Evolutionary conservation across 2,797 vertebrate genomes (phyloP).

Genomic region (Hybognathus amarus): DNA sequence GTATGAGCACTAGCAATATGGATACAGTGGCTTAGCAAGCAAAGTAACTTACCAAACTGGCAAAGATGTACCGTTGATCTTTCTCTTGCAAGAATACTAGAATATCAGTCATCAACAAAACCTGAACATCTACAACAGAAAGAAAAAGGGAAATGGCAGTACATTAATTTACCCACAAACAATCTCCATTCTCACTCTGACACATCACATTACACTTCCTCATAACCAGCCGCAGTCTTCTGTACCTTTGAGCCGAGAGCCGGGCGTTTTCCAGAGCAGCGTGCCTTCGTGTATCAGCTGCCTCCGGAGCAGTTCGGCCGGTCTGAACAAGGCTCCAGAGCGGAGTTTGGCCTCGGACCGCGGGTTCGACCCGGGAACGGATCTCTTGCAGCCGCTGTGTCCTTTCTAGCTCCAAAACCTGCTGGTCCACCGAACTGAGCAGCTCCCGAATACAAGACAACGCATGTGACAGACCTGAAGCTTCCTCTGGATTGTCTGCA

Average conservation of each 20-base stretch:
- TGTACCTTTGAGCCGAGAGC: conserved; percentile 88
- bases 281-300: conserved; percentile 87
- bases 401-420: conserved; percentile 86
- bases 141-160: conserved; percentile 57
- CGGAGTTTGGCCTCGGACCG: conserved; percentile 78
- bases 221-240: conserved; percentile 1
- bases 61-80: conserved; percentile 85
- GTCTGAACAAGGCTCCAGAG: conserved; percentile 77
- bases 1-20: neutral
- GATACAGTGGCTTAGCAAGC: neutral
- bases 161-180: neutral
- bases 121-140: conserved; percentile 76
- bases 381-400: conserved; percentile 87
- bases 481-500: conserved; percentile 84
- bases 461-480: conserved; percentile 72
- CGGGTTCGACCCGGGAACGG: conserved; percentile 82
- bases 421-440: conserved; percentile 84
- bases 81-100: conserved; percentile 87
- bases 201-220: conserved; percentile 1
- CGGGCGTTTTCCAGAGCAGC: conserved; percentile 85
- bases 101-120: conserved; percentile 82
- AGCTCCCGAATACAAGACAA: conserved; percentile 83
- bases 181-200: neutral
- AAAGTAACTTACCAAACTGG: conserved; percentile 76
- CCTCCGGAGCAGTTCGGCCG: conserved; percentile 85